Conservation (phyloP, 1,140 invertebrate genomes). For the Bombus vancouverensis region DNA sequence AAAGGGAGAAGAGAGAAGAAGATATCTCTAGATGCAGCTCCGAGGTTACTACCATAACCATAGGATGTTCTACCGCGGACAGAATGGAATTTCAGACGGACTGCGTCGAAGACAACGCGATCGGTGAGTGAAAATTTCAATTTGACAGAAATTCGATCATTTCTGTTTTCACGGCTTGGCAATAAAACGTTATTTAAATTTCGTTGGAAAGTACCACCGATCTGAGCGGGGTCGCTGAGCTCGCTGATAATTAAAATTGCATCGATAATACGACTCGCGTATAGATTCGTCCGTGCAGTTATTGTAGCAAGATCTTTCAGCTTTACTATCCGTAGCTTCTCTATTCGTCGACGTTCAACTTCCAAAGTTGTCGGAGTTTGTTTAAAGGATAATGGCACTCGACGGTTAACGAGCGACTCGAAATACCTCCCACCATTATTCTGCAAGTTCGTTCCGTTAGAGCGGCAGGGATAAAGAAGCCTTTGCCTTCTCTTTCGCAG, state of each 20-base stretch:
- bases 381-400: constrained; percentile 64
- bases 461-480: constrained; percentile 2
- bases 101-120: constrained; percentile 85
- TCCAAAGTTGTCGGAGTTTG: constrained; percentile 50
- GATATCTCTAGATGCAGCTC: constrained; percentile 76
- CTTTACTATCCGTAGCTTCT: too few species aligned
- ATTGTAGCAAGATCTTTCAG: neutral
- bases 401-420: constrained; percentile 58
- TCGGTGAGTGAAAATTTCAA: constrained; percentile 71
- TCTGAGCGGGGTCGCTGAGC: too few species aligned
- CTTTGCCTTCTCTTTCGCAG: constrained; percentile 81
- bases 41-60: constrained; percentile 84
- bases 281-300: neutral
- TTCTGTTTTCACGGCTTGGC: neutral
- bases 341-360: constrained; percentile 17
- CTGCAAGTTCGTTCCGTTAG: constrained; percentile 45
- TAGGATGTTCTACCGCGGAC: constrained; percentile 88
- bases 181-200: neutral
- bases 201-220: neutral
- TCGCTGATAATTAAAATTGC: neutral
- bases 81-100: constrained; percentile 88
- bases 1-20: constrained; percentile 79
- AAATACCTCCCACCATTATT: constrained; percentile 48
- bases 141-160: neutral
- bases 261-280: neutral